Evolutionary conservation across 37 sponge, comb jelly and placozoan species (phyloP), one percentile per base, ranked within the genome.

Genomic region (Tethya wilhelma): DNA sequence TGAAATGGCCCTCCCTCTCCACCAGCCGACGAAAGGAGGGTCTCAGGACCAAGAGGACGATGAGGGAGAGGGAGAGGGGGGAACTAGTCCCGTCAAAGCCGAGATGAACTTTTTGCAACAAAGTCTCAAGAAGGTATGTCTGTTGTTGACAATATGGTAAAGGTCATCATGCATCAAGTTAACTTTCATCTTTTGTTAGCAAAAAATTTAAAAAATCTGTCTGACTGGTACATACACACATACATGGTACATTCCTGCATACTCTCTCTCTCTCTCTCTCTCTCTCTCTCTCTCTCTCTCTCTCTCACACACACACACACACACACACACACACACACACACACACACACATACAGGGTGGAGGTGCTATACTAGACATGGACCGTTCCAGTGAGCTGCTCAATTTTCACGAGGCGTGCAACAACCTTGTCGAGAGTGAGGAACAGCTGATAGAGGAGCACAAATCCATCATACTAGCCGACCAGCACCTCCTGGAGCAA

Each of bases 381-480:
- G 84, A 88, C 43, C 38, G 38, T 33, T 89, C 87, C 0, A 44
- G 30, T 32, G 95, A 94, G 56, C 43, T 97, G 56, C 46, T 92
- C 31, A 89, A 80, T 9, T 97, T 97, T 72, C 98, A 97, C 38
- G 90, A 94, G 64, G 93, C 98, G 32, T 80, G 91, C 63, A 70
- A 56, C 33, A 79, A 92, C 58, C 76, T 97, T 49, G 83, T 84
- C 40, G 88, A 94, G 41, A 92, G 90, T 59, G 92, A 97, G 81
- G 98, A 97, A 31, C 56, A 88, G 66, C 67, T 97, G 25, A 69
- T 97, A 2, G 98, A 97, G 62, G 85, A 89, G 42, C 98, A 94
- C 64, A 83, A 72, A 49, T 49, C 65, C 29, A 77, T 91, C 34
- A 88, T 90, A 40, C 91, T 87, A 80, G 87, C 82, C 31, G 90